Conservation (phyloP, 2,113 vertebrate genomes). For the Rattus rattus region DNA sequence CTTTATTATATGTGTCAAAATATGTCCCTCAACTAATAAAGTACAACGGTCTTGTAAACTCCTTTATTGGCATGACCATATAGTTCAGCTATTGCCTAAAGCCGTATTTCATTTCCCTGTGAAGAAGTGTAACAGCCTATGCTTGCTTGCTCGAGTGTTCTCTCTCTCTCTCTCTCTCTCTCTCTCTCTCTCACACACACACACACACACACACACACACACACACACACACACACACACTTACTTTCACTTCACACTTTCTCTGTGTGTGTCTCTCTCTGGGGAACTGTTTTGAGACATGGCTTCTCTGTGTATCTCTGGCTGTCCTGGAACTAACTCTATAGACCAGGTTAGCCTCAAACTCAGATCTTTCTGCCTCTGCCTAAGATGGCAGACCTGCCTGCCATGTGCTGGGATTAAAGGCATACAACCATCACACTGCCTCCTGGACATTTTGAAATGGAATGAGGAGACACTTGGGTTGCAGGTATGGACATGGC, state of each 20-base stretch:
- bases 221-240: no score
- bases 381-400: neutral
- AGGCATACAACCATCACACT: neutral
- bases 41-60: neutral
- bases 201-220: no score
- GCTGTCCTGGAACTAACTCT: neutral
- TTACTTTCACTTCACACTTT: neutral
- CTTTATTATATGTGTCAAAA: neutral
- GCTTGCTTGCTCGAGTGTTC: no score
- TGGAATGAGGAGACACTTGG: conserved; percentile 40
- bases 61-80: neutral
- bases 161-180: no score
- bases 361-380: neutral
- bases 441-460: neutral
- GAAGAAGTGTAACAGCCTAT: neutral
- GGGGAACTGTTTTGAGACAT: neutral
- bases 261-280: neutral
- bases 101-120: neutral
- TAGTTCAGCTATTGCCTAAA: neutral
- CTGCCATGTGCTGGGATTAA: neutral
- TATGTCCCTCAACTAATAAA: conserved; percentile 42
- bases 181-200: no score
- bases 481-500: neutral
- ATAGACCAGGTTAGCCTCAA: neutral
- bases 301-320: neutral